Evolutionary conservation across 2,888 invertebrate genomes (phyloP).

Genomic region (Eristalis tenax): DNA sequence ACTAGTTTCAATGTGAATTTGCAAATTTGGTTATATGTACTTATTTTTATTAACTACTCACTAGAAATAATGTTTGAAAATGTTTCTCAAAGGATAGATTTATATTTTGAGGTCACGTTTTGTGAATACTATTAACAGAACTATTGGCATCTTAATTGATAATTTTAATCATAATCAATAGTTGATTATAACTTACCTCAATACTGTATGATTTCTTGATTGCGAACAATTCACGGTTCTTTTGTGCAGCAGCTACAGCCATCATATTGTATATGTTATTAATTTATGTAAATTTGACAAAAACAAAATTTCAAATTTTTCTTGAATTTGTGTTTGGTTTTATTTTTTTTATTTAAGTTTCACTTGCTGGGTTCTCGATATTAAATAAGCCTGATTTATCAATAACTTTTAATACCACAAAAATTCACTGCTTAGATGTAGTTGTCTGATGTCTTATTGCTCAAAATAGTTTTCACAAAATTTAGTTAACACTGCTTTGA

Average conservation of each 20-base stretch:
- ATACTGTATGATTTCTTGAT: slow-evolving; percentile 98
- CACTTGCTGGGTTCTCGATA: slow-evolving; percentile 45
- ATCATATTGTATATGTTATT: slow-evolving; percentile 83
- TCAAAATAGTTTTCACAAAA: slow-evolving; percentile 57
- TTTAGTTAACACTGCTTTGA: slow-evolving; percentile 45
- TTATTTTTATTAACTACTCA: no score
- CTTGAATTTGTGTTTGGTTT: slow-evolving; percentile 35
- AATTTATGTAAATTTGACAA: slow-evolving; percentile 71
- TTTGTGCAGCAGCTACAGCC: slow-evolving; percentile 95
- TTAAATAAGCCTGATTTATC: slow-evolving; percentile 61
- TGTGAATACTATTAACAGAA: no score
- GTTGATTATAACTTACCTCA: slow-evolving; percentile 87
- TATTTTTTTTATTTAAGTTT: slow-evolving; percentile 43
- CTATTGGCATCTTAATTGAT: neutral
- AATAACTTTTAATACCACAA: slow-evolving; percentile 59
- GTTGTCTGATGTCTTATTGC: slow-evolving; percentile 71
- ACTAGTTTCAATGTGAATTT: no score
- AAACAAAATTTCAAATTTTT: slow-evolving; percentile 77
- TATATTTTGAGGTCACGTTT: no score
- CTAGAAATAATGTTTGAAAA: no score
- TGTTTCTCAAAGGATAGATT: no score
- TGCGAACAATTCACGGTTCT: slow-evolving; percentile 97
- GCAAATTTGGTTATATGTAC: no score
- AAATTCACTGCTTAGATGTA: slow-evolving; percentile 70
- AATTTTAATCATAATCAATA: neutral